Evolutionary conservation across 1,140 invertebrate genomes (phyloP).

Genomic region (Leptoteleia sp.): DNA sequence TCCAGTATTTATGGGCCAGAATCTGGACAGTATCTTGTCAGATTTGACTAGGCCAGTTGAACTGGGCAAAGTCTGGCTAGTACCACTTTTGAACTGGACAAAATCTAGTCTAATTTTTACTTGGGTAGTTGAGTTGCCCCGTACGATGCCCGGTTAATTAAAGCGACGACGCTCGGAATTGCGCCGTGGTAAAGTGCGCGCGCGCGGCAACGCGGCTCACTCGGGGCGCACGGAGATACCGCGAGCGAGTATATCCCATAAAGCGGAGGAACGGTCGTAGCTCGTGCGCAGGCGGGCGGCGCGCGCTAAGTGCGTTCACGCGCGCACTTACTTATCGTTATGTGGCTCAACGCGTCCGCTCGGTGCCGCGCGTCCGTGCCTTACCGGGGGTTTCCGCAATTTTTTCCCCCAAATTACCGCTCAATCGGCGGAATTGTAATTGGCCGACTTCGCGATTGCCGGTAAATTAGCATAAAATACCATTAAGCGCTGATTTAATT

Average conservation of each 20-base stretch:
- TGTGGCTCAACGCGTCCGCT: conserved; percentile 28
- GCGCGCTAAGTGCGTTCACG: conserved; percentile 60
- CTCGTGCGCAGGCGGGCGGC: conserved; percentile 54
- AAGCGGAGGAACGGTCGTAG: conserved; percentile 57
- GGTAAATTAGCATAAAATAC: conserved; percentile 31
- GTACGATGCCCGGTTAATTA: conserved; percentile 68
- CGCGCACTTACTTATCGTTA: conserved; percentile 54
- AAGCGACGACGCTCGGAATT: conserved; percentile 46
- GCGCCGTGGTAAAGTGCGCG: conserved; percentile 19
- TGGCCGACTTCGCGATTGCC: conserved; percentile 28
- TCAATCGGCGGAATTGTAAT: conserved; percentile 38
- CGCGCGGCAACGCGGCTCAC: conserved; percentile 17
- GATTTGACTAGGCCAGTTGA: no score
- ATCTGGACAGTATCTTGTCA: no score
- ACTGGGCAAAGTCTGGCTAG: no score
- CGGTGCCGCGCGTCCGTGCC: conserved; percentile 29
- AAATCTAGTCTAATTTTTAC: no score
- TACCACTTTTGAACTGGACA: no score
- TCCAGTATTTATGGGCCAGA: no score
- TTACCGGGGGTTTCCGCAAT: conserved; percentile 11
- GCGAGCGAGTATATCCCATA: conserved; percentile 60
- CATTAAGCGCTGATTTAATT: conserved; percentile 36
- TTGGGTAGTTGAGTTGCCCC: no score
- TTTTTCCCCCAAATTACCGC: conserved; percentile 26
- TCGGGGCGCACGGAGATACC: conserved; percentile 12